A percentile compares a stretch with the other conserved stretches of the same genome.
Evolutionary conservation across 2,113 vertebrate genomes (phyloP).

Genomic region (Xiphophorus maculatus): DNA sequence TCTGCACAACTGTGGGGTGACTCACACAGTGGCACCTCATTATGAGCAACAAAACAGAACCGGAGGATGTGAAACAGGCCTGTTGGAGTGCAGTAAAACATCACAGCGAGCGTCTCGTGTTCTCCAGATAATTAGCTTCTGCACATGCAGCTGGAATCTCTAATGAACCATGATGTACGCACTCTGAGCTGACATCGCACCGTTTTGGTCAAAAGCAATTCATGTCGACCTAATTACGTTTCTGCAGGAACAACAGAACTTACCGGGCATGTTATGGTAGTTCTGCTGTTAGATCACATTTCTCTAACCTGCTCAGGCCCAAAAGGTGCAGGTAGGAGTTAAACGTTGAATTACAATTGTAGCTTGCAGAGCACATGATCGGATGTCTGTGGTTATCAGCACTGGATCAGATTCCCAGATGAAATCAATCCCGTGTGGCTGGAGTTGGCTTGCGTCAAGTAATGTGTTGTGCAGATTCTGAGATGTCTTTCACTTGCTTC

Average conservation of each 20-base stretch:
- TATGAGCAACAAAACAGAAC: slow-evolving; percentile 57
- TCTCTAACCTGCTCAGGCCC: slow-evolving; percentile 1
- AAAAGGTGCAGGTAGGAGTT: slow-evolving; percentile 18
- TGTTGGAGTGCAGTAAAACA: slow-evolving; percentile 39
- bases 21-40: slow-evolving; percentile 57
- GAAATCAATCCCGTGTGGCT: slow-evolving; percentile 49
- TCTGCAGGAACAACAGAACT: background rate
- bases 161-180: background rate
- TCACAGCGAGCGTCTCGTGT: slow-evolving; percentile 14
- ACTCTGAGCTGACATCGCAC: background rate
- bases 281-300: background rate
- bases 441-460: slow-evolving; percentile 22
- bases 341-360: slow-evolving; percentile 42
- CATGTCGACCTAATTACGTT: background rate
- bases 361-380: slow-evolving; percentile 43
- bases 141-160: slow-evolving; percentile 6
- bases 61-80: slow-evolving; percentile 41
- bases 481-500: slow-evolving; percentile 19
- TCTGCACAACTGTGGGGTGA: slow-evolving; percentile 36
- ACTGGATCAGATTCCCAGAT: slow-evolving; percentile 56
- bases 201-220: background rate
- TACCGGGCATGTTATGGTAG: background rate
- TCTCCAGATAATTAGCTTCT: slow-evolving; percentile 44
- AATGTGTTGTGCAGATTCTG: slow-evolving; percentile 2
- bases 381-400: slow-evolving; percentile 41